A percentile compares a stretch with the other conserved stretches of the same genome.
phyloP scores from a whole-genome alignment of 2,797 vertebrate genomes.

The Peromyscus attwateri region DNA sequence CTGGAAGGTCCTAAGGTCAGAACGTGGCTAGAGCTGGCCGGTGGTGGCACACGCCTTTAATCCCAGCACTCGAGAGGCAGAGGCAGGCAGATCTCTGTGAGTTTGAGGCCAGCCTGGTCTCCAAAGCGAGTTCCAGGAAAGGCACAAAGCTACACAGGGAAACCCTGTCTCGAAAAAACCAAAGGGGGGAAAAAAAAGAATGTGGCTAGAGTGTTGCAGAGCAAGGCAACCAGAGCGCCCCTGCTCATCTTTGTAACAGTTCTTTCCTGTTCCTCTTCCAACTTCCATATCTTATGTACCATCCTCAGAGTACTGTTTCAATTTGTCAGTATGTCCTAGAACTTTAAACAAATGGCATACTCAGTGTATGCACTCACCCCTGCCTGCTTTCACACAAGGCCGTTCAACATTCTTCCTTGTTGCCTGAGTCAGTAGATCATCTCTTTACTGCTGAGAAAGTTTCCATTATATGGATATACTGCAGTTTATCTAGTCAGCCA shows the following conservation, averaged over 20 bases:
- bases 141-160: too few species aligned
- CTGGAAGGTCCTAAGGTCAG: background rate
- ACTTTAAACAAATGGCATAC: constrained; percentile 14
- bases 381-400: background rate
- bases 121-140: too few species aligned
- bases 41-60: too few species aligned
- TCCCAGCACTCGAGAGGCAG: too few species aligned
- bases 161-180: too few species aligned
- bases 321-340: constrained; percentile 3
- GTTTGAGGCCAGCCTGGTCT: too few species aligned
- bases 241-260: background rate
- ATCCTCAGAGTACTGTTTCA: background rate
- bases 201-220: background rate
- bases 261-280: background rate
- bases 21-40: background rate
- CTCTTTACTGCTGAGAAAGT: background rate
- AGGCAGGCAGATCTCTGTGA: too few species aligned
- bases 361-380: background rate
- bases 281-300: rapidly evolving
- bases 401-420: background rate
- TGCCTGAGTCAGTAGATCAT: background rate
- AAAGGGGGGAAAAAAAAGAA: too few species aligned
- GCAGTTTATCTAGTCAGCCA: background rate
- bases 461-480: background rate
- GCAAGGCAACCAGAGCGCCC: background rate